These are phyloP conservation scores for Lytechinus variegatus DNA, from an alignment of 35 echinoderm and acorn worm genomes.

Conservation along the genomic window DNA sequence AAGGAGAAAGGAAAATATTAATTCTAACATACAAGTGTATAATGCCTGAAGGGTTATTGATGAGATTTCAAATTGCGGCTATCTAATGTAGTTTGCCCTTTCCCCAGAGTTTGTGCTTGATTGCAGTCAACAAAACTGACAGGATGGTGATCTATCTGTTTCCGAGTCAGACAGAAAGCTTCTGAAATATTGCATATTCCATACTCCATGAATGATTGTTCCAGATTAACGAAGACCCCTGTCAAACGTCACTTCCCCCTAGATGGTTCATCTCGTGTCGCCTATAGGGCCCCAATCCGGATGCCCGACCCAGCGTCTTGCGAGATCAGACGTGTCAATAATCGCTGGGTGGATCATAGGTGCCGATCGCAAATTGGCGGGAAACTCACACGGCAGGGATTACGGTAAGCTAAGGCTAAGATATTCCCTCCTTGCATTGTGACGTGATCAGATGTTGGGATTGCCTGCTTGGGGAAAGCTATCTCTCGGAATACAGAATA, in stretches of 20 bases:
- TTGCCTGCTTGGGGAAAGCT: background rate
- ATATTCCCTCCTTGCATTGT: background rate
- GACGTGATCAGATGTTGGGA: background rate
- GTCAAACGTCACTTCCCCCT: background rate
- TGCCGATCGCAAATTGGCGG: background rate
- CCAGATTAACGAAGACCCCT: background rate
- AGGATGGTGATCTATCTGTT: background rate
- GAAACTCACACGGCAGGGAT: background rate
- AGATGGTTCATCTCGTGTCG: background rate
- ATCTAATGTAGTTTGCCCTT: no score
- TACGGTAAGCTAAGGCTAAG: background rate
- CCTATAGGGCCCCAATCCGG: background rate
- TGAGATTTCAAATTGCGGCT: no score
- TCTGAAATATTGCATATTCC: background rate
- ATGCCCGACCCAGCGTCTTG: background rate
- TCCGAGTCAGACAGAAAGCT: background rate
- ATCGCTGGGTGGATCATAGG: background rate
- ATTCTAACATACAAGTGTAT: no score
- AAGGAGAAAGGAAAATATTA: no score
- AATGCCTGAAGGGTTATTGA: no score
- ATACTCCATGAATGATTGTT: background rate
- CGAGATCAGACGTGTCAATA: background rate
- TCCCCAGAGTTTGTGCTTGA: no score
- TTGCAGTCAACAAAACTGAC: background rate
- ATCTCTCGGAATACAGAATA: background rate